phyloP scores from a whole-genome alignment of 2,888 invertebrate genomes.

The Zele albiditarsus region DNA sequence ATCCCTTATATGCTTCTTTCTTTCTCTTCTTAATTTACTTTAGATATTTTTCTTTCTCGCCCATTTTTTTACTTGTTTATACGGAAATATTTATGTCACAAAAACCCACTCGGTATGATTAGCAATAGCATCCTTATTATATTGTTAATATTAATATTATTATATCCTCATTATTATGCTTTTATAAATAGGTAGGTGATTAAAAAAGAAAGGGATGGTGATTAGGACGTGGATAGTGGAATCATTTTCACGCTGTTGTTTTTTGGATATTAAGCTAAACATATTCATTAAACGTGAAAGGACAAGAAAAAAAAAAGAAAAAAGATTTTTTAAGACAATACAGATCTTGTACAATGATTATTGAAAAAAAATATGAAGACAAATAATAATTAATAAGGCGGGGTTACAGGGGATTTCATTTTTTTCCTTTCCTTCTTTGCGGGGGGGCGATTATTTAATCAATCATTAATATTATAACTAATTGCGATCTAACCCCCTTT shows the following conservation, averaged over 20 bases:
- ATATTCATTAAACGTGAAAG: slow-evolving; percentile 44
- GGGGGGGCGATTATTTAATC: slow-evolving; percentile 46
- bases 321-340: slow-evolving; percentile 44
- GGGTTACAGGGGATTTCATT: slow-evolving; percentile 38
- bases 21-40: slow-evolving; percentile 30
- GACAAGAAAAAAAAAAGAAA: slow-evolving; percentile 21
- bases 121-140: slow-evolving; percentile 71
- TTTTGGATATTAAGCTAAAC: slow-evolving; percentile 41
- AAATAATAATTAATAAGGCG: slow-evolving; percentile 49
- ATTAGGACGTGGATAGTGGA: slow-evolving; percentile 11
- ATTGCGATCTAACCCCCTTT: slow-evolving; percentile 54
- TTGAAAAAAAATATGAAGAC: slow-evolving; percentile 49
- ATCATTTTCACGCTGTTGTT: slow-evolving; percentile 32
- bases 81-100: slow-evolving; percentile 70
- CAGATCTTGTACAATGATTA: slow-evolving; percentile 53
- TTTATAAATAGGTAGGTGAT: slow-evolving; percentile 69
- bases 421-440: slow-evolving; percentile 41
- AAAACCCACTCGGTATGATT: slow-evolving; percentile 73
- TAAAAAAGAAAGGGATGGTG: slow-evolving; percentile 36
- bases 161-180: slow-evolving; percentile 72
- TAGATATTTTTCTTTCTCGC: slow-evolving; percentile 28
- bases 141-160: slow-evolving; percentile 73
- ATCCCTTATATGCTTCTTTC: slow-evolving; percentile 37
- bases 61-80: slow-evolving; percentile 52
- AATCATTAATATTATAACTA: slow-evolving; percentile 60